phyloP scores from a whole-genome alignment of 2,888 invertebrate species.

The Tachina fera region DNA sequence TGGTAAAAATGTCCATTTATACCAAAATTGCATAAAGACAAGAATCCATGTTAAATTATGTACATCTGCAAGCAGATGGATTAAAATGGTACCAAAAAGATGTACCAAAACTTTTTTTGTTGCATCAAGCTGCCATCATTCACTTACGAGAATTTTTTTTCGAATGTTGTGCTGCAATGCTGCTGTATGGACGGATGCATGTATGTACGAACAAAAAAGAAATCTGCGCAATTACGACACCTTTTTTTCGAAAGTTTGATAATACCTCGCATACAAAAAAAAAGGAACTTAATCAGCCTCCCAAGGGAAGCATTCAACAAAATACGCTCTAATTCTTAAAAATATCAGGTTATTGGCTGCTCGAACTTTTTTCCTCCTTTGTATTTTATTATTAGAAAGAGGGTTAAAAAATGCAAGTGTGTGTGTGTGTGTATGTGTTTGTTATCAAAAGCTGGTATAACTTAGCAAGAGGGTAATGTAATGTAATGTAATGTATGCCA shows the following conservation, averaged over 20 bases:
- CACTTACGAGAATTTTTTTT: not conserved
- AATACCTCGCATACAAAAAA: slow-evolving; percentile 12
- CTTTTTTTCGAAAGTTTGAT: slow-evolving; percentile 72
- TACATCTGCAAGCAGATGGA: not conserved
- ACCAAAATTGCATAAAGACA: not conserved
- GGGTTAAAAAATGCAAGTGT: slow-evolving; percentile 38
- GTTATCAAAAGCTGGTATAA: slow-evolving; percentile 26
- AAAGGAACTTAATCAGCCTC: slow-evolving; percentile 35
- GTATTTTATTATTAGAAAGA: not conserved
- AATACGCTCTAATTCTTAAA: slow-evolving; percentile 30
- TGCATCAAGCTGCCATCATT: not conserved
- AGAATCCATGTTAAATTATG: not conserved
- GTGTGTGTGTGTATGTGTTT: slow-evolving; percentile 4
- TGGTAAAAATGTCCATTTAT: not conserved
- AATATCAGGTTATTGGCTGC: slow-evolving; percentile 62
- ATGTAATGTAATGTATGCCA: slow-evolving; percentile 55
- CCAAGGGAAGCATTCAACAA: slow-evolving; percentile 45
- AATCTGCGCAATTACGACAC: slow-evolving; percentile 80
- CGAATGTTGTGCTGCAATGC: not conserved
- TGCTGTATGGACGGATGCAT: slow-evolving; percentile 37
- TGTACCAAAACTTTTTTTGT: not conserved
- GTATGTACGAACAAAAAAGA: slow-evolving; percentile 51
- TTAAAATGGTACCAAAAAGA: not conserved
- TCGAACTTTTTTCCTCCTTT: not conserved
- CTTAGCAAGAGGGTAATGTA: slow-evolving; percentile 30